Percentiles rank a stretch among this genome's conserved stretches.
These are phyloP conservation scores for Phyllotis vaccarum DNA, from an alignment of 2,797 vertebrate genomes.

Conservation along the genomic window DNA sequence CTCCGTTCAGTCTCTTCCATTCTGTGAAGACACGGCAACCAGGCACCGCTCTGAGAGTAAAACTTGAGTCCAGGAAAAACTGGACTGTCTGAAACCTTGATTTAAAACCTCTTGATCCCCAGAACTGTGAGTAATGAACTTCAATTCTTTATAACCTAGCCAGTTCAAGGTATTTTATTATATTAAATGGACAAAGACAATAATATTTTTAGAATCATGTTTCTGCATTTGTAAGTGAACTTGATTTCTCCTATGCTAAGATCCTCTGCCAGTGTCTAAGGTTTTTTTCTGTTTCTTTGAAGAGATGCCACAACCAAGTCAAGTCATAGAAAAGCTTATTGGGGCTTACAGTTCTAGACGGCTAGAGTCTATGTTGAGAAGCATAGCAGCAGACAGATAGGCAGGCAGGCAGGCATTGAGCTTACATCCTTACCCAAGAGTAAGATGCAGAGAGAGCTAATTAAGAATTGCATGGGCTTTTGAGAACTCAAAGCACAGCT, in stretches of 20 bases:
- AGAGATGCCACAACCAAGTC: neutral
- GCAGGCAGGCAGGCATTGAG: neutral
- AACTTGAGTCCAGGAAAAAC: neutral
- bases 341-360: neutral
- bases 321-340: neutral
- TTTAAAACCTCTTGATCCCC: neutral
- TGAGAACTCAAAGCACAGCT: neutral
- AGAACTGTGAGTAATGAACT: neutral
- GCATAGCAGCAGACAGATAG: neutral
- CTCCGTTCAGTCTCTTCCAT: neutral
- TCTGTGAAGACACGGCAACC: neutral
- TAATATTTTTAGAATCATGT: slow-evolving; percentile 12
- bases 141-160: neutral
- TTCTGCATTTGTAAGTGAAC: slow-evolving; percentile 9
- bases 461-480: neutral
- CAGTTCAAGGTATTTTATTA: neutral
- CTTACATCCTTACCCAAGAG: neutral
- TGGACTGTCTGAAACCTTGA: neutral
- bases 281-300: neutral
- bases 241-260: neutral
- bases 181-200: neutral
- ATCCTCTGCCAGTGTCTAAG: neutral
- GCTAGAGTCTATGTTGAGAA: neutral
- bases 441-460: neutral
- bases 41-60: neutral